Conservation (phyloP, 2,888 invertebrate genomes). For the Arrhopalites spinosus region DNA sequence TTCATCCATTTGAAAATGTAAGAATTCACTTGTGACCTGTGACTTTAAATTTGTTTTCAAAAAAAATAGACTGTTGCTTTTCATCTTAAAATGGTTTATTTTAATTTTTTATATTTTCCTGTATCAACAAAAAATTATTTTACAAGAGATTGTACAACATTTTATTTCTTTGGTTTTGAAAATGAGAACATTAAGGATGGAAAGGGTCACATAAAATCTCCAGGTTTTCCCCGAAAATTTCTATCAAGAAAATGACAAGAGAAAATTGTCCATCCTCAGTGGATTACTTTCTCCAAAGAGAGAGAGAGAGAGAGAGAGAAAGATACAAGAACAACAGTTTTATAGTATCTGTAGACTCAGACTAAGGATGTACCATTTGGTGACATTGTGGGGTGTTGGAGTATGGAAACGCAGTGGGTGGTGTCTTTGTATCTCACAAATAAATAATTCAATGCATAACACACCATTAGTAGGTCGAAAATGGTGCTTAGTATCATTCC, state of each 20-base stretch:
- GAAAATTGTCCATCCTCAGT: background rate
- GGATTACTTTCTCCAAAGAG: background rate
- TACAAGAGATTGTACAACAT: no score
- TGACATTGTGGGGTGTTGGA: background rate
- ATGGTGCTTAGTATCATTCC: constrained; percentile 46
- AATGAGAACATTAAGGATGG: background rate
- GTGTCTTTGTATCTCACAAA: constrained; percentile 38
- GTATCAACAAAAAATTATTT: no score
- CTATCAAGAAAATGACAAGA: background rate
- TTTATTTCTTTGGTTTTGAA: no score
- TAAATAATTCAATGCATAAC: constrained; percentile 52
- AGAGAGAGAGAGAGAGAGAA: background rate
- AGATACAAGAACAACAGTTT: background rate
- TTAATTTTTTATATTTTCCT: no score
- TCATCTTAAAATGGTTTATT: no score
- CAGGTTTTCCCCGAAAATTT: constrained; percentile 2
- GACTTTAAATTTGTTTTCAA: no score
- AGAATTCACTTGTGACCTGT: no score
- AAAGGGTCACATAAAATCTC: constrained; percentile 2
- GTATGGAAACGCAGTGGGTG: background rate
- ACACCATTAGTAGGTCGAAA: constrained; percentile 53
- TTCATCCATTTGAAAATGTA: no score
- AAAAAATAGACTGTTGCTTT: no score
- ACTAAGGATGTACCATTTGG: no score
- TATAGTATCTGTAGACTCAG: no score